Conservation (phyloP, 1,140 invertebrate species). For the Euwallacea fornicatus region DNA sequence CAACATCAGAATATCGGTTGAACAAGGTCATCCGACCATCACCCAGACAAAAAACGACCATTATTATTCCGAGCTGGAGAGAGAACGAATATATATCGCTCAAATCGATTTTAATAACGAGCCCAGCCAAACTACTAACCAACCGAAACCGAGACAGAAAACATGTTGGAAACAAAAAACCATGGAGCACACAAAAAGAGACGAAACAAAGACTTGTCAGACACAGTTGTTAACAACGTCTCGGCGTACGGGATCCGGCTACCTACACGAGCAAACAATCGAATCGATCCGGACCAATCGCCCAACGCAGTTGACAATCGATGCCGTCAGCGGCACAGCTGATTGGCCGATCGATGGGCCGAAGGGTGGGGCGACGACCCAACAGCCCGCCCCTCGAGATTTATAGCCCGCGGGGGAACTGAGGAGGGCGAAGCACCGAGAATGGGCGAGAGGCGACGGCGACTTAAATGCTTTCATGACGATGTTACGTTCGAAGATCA, state of each 20-base stretch:
- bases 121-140: slow-evolving; percentile 10
- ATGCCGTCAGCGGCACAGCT: slow-evolving; percentile 23
- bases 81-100: neutral
- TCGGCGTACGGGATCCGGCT: slow-evolving; percentile 27
- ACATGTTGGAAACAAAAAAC: slow-evolving; percentile 22
- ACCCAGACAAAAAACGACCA: slow-evolving; percentile 16
- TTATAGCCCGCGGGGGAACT: slow-evolving; percentile 32
- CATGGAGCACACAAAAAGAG: slow-evolving; percentile 15
- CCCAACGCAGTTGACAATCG: slow-evolving; percentile 21
- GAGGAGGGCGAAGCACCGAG: neutral
- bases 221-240: slow-evolving; percentile 35
- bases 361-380: slow-evolving; percentile 29
- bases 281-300: slow-evolving; percentile 35
- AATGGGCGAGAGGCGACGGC: too few relatives aligned
- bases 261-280: slow-evolving; percentile 32
- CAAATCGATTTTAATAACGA: slow-evolving; percentile 21
- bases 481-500: neutral
- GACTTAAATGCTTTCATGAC: neutral
- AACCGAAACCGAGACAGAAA: slow-evolving; percentile 8
- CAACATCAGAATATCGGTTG: too few relatives aligned
- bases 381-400: slow-evolving; percentile 43
- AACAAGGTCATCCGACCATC: too few relatives aligned
- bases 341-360: slow-evolving; percentile 35
- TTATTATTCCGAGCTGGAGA: neutral
- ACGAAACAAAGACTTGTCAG: slow-evolving; percentile 27